Evolutionary conservation across 1,140 invertebrate genomes (phyloP), one percentile per base, ranked within the genome.

Genomic region (Drosophila pachea): DNA sequence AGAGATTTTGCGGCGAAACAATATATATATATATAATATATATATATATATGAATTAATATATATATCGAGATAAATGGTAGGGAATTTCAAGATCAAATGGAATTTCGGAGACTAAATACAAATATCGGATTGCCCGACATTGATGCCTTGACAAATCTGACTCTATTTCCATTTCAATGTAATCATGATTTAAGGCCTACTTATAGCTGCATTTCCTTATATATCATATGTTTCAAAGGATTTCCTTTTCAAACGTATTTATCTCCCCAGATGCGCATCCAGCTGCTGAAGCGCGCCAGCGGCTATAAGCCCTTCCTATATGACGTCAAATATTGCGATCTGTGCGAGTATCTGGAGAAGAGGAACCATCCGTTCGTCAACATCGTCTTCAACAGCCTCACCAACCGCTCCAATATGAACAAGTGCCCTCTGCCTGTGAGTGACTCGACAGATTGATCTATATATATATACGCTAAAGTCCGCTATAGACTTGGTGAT

Each of bases 301-400:
- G 76, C 55, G 83, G 83, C 12, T 87, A 87, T 32, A 87, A 87
- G 29, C 83, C 83, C 0, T 87, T 87, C 7, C 70, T 87, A 0
- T 87, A 87, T n/a, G 81, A 87, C 32, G 40, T 87, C 8, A 61
- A 38, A 1, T 76, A 76, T 9, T 62, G 62, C 11, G 68, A 87
- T 68, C 22, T 84, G 8, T 87, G 83, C 40, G 73, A 79, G 31
- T 87, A 87, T 65, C 45, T 87, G 62, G 78, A 87, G 16, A 79
- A 78, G 7, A 73, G 78, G 9, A 87, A 87, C 55, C 78, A 87
- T 74, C 83, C 83, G 1, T 87, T 87, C 56, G 48, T 87, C 4
- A 87, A 87, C 29, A 87, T 87, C 2, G 65, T 87, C 6, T 63
- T 87, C 14, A 77, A 77, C 22, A 76, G 76, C 32, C 84, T 87